Evolutionary conservation across 1,140 invertebrate species (phyloP).

Genomic region (Akabosia matsudoensis): DNA sequence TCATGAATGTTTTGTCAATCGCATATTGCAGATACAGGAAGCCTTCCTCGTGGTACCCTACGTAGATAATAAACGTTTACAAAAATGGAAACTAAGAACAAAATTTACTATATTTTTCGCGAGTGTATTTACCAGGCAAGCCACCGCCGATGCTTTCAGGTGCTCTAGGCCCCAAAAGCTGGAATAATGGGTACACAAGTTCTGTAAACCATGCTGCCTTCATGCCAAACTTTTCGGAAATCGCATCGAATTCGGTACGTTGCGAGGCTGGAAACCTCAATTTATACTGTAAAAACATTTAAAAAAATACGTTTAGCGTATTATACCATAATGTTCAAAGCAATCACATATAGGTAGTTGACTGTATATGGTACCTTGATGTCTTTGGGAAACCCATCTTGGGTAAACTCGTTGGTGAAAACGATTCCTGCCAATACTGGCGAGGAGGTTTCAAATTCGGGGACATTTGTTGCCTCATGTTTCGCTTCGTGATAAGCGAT

Average conservation of each 20-base stretch:
- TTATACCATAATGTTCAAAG: background rate
- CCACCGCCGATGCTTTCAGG: constrained; percentile 58
- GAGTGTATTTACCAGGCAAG: constrained; percentile 57
- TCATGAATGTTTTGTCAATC: constrained; percentile 60
- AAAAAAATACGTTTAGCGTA: background rate
- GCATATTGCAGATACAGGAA: constrained; percentile 67
- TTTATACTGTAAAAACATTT: constrained; percentile 53
- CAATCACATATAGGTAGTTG: background rate
- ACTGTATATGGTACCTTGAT: constrained; percentile 25
- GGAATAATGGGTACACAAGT: constrained; percentile 64
- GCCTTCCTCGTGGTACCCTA: constrained; percentile 66
- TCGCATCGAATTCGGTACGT: constrained; percentile 53
- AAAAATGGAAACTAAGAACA: background rate
- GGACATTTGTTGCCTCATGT: background rate
- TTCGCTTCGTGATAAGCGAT: constrained; percentile 23
- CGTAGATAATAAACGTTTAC: background rate
- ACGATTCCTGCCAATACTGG: constrained; percentile 39
- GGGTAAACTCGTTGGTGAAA: constrained; percentile 25
- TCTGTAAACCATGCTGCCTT: constrained; percentile 63
- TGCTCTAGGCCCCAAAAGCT: constrained; percentile 62
- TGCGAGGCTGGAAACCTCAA: constrained; percentile 63
- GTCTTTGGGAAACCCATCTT: constrained; percentile 15
- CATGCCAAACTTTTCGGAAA: constrained; percentile 48
- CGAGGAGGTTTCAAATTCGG: background rate
- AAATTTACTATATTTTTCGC: background rate